These are phyloP conservation scores for Lerema accius DNA, from an alignment of 1,140 invertebrate species.

Conservation along the genomic window DNA sequence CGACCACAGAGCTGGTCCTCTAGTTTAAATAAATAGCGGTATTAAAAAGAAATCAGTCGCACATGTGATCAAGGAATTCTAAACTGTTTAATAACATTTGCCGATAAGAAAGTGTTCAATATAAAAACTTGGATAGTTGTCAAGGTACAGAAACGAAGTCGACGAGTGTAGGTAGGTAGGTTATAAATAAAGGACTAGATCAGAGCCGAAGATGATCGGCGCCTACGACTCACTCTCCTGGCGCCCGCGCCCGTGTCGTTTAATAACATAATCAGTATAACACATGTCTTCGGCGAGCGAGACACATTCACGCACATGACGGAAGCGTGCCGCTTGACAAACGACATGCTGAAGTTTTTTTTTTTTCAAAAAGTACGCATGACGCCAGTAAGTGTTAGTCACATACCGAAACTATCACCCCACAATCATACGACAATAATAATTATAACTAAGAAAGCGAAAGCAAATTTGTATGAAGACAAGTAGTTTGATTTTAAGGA, in stretches of 20 bases:
- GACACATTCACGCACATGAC: conserved; percentile 2
- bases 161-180: conserved; percentile 2
- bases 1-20: no score
- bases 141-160: background rate
- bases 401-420: no score
- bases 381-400: no score
- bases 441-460: no score
- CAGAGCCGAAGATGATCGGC: conserved; percentile 23
- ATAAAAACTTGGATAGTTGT: background rate
- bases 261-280: conserved; percentile 5
- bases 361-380: background rate
- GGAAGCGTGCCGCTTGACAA: background rate
- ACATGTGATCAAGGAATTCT: no score
- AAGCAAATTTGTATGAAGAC: no score
- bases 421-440: no score
- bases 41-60: no score
- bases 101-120: no score
- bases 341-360: conserved; percentile 1
- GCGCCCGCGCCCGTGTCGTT: conserved; percentile 3
- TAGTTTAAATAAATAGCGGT: no score
- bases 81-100: no score
- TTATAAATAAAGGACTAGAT: conserved; percentile 31
- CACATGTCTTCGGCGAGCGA: background rate
- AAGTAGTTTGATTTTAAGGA: no score
- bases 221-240: conserved; percentile 21